A percentile compares a stretch with the other conserved stretches of the same genome.
These are phyloP conservation scores for Drosophila athabasca DNA, from an alignment of 1,140 invertebrate species.

Conservation along the genomic window DNA sequence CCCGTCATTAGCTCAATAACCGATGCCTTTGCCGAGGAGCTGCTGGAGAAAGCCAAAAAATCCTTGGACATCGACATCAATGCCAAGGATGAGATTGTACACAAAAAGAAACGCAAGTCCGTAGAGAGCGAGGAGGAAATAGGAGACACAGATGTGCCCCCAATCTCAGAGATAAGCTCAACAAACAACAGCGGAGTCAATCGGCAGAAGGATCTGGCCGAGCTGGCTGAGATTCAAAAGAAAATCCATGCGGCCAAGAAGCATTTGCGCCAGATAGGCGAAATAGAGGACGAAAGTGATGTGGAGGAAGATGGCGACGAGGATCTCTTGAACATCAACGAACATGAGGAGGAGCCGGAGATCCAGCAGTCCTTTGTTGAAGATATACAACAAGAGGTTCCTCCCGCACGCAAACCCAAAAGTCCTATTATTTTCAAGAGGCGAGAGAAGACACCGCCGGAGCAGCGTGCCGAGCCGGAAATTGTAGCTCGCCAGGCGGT, in stretches of 20 bases:
- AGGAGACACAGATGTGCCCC: conserved; percentile 37
- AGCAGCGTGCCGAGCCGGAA: conserved; percentile 7
- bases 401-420: conserved; percentile 47
- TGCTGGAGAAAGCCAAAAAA: conserved; percentile 82
- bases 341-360: conserved; percentile 80
- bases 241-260: conserved; percentile 84
- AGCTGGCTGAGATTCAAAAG: conserved; percentile 76
- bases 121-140: conserved; percentile 58
- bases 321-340: conserved; percentile 86
- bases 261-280: conserved; percentile 82
- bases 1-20: conserved; percentile 85
- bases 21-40: conserved; percentile 86
- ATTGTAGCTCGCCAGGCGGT: background rate
- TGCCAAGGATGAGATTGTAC: conserved; percentile 74
- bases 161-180: conserved; percentile 82
- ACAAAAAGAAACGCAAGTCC: conserved; percentile 66
- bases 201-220: conserved; percentile 76
- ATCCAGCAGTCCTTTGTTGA: conserved; percentile 18
- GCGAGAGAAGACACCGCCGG: conserved; percentile 42
- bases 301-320: conserved; percentile 63
- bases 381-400: conserved; percentile 5
- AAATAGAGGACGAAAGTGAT: conserved; percentile 77
- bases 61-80: conserved; percentile 58
- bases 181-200: conserved; percentile 66
- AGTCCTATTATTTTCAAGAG: conserved; percentile 78